Base-by-base conservation (phyloP, 2,113 vertebrate genomes). In the Sclerurus mexicanus region DNA sequence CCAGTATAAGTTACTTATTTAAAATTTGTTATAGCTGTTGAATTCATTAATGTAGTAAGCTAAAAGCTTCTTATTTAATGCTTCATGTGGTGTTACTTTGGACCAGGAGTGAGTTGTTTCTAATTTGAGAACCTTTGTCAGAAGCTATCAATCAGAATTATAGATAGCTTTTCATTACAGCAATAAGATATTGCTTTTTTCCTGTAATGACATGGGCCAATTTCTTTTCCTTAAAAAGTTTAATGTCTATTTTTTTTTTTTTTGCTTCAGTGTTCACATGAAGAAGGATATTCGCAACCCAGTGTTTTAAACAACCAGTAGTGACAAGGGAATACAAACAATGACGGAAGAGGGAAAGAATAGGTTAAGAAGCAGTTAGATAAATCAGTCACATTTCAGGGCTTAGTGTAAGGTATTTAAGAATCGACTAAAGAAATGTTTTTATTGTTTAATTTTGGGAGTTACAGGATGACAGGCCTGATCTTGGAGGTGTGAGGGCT, bases 101-200 rank as follows among this genome's bases (percentile, higher is more conserved):
- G 20, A 81, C 12, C 9, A 71, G 28, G 8, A 89, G 20, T 37
- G 64, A 85, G 81, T 58, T 58, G 15, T 62, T 95, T 81, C 80
- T 77, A 91, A 63, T 77, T 89, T 86, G 92, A 89, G 50, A 80
- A 56, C 22, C 19, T 77, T 66, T 74, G 25, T 62, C 5, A 3
- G 83, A 89, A 89, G 7, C 15, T 69, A 62, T 89, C 69, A 67
- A 23, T 91, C 73, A 91, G 46, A 84, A 58, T 78, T 93, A 89
- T 19, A 81, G 46, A 78, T 27, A 39, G 33, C 2, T 87, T 94
- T 89, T 81, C 69, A 52, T 78, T 89, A 78, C 2, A 67, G 24
- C 42, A 84, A 72, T 59, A 47, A 87, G 35, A 30, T 74, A 74
- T 42, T 37, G 12, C 1, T 1, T 31, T 64, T 93, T 83, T 62